These are phyloP conservation scores for Cygnus olor DNA, from an alignment of 2,797 vertebrate genomes.

Conservation along the genomic window DNA sequence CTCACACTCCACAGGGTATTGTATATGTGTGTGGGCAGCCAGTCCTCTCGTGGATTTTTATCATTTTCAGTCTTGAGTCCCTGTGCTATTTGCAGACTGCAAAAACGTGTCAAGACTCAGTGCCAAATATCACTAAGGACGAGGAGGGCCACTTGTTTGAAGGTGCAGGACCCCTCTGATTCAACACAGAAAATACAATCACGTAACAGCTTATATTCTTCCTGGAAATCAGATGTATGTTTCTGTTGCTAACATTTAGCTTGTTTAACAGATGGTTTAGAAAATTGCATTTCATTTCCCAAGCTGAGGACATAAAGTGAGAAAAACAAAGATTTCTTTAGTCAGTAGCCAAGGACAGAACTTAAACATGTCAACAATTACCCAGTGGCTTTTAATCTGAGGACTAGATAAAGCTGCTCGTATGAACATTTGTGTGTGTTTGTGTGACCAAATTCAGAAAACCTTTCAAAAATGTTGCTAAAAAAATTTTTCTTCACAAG, in stretches of 20 bases:
- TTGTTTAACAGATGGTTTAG: not conserved
- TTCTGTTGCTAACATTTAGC: not conserved
- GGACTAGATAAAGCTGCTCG: not conserved
- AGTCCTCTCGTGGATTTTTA: not conserved
- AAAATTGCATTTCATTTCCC: not conserved
- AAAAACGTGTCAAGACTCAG: not conserved
- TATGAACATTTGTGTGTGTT: not conserved
- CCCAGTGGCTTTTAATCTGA: not conserved
- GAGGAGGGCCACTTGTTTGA: not conserved
- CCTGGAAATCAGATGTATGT: not conserved
- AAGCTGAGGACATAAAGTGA: not conserved
- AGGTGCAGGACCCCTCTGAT: rapidly evolving
- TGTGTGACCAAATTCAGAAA: not conserved
- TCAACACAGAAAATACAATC: not conserved
- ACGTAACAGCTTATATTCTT: not conserved
- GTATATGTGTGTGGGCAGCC: not conserved
- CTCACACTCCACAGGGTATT: not conserved
- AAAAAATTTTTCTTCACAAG: not conserved
- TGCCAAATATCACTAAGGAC: not conserved
- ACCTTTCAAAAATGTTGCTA: not conserved
- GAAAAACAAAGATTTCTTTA: not conserved
- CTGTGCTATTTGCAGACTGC: not conserved
- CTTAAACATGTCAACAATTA: not conserved
- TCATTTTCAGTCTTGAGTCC: not conserved
- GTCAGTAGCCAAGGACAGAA: not conserved